Base-by-base conservation (phyloP, 2,797 vertebrate genomes). In the Amblyopsis hoosieri region DNA sequence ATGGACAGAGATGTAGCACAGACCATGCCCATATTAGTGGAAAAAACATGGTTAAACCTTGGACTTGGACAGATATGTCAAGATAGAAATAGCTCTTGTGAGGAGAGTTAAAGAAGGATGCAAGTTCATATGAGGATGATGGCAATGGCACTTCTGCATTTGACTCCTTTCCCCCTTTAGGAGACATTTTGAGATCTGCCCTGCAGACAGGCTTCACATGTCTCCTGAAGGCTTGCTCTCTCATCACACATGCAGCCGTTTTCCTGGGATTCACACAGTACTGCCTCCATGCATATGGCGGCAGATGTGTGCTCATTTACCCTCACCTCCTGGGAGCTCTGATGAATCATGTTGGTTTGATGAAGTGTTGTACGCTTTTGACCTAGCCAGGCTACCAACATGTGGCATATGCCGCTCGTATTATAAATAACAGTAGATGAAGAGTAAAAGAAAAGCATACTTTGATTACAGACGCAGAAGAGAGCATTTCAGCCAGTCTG, bases 231-330 rank as follows among this genome's bases (percentile, higher is more conserved):
- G 69, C 73, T 70, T 62, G 29, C 37, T 53, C 50, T 55, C 60
- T 77, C 71, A 80, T 86, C 45, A 85, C 77, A 86, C 59, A 80
- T 82, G 84, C 53, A 83, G 68, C 54, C 67, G 74, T 81, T 50
- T 50, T 79, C 74, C 74, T 71, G 62, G 50, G 15, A 56, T 74
- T 75, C 54, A 47, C 12, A 62, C 23, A 67, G 50, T 57, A 14
- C 14, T 3, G 60, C 61, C 15, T 42, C 37, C 29, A 14, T 46
- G 13, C 37, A 59, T 45, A 52, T 42, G 49, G 3, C 31, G 42
- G 1, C 47, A 37, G 48, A 51, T 60, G 50, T 17, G 42, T 57
- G 53, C 9, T 1, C 45, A 58, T 62, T 66, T 57, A 54, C 29
- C 11, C 10, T 13, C 3, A 60, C 48, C 10, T n/a, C 48, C 68